These are phyloP conservation scores for Halesus radiatus DNA, from an alignment of 1,140 invertebrate species.

Conservation along the genomic window DNA sequence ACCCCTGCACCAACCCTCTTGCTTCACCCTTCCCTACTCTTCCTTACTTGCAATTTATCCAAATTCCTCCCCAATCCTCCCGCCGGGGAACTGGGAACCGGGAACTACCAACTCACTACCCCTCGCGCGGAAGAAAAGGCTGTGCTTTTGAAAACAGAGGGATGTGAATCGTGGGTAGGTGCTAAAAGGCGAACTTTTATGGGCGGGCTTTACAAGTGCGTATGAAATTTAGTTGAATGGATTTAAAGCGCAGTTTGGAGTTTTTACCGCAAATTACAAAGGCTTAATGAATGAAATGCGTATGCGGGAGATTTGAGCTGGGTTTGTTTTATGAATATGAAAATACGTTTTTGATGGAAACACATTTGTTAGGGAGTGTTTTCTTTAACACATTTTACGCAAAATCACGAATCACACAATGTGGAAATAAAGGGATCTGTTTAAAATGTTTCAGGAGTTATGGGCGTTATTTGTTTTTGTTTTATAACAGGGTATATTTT, in stretches of 20 bases:
- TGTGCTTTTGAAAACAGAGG: conserved; percentile 6
- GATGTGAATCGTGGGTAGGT: conserved; percentile 15
- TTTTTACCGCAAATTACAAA: conserved; percentile 32
- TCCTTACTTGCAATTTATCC: conserved; percentile 16
- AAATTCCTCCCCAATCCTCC: not conserved
- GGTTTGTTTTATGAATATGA: not conserved
- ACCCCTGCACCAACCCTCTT: conserved; percentile 7
- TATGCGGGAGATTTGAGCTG: not conserved
- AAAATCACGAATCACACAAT: too few relatives aligned
- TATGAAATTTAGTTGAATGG: conserved; percentile 43
- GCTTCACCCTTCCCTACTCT: not conserved
- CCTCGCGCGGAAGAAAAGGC: not conserved
- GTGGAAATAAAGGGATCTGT: too few relatives aligned
- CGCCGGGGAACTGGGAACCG: not conserved
- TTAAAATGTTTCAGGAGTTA: too few relatives aligned
- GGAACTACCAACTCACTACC: not conserved
- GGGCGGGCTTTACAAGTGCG: conserved; percentile 28
- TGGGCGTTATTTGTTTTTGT: too few relatives aligned
- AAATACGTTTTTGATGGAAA: not conserved
- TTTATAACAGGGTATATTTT: too few relatives aligned
- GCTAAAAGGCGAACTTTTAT: conserved; percentile 45
- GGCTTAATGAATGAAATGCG: conserved; percentile 16
- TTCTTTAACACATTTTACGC: not conserved
- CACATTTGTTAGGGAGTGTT: not conserved
- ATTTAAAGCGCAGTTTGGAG: conserved; percentile 31